Conservation (phyloP, 2,797 vertebrate species). For the Phaenicophaeus curvirostris region DNA sequence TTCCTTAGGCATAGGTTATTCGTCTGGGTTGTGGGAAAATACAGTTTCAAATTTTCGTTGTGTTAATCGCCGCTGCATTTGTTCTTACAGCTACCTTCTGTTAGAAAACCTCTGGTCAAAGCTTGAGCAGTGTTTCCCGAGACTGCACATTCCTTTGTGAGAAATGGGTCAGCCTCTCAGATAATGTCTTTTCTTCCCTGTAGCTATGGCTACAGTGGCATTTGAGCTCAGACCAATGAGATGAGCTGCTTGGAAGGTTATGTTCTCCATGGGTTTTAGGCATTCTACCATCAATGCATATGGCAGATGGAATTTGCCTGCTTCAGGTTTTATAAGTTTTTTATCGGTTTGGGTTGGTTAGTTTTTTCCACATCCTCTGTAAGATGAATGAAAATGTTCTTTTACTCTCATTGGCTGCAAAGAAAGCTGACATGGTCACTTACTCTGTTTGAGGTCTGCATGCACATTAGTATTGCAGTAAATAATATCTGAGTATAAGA, state of each 20-base stretch:
- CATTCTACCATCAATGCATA: neutral
- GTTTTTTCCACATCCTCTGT: neutral
- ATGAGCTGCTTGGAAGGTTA: neutral
- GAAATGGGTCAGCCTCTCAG: neutral
- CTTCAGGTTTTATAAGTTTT: neutral
- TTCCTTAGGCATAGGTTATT: neutral
- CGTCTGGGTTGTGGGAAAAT: neutral
- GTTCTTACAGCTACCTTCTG: neutral
- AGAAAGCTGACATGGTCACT: neutral
- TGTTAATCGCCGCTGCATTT: neutral
- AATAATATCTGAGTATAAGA: neutral
- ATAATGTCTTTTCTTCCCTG: neutral
- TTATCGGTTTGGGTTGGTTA: neutral
- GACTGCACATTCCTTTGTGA: neutral
- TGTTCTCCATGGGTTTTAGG: rapidly evolving
- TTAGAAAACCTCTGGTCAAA: neutral
- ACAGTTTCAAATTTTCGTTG: neutral
- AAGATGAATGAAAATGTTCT: neutral
- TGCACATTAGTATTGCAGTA: neutral
- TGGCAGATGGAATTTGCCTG: neutral
- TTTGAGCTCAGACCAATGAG: neutral
- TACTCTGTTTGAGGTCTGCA: neutral
- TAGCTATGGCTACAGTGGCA: neutral
- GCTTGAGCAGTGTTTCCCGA: neutral
- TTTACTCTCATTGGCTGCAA: neutral